Evolutionary conservation across 2,888 invertebrate species (phyloP).

Genomic region (Drosophila nr. medialis): DNA sequence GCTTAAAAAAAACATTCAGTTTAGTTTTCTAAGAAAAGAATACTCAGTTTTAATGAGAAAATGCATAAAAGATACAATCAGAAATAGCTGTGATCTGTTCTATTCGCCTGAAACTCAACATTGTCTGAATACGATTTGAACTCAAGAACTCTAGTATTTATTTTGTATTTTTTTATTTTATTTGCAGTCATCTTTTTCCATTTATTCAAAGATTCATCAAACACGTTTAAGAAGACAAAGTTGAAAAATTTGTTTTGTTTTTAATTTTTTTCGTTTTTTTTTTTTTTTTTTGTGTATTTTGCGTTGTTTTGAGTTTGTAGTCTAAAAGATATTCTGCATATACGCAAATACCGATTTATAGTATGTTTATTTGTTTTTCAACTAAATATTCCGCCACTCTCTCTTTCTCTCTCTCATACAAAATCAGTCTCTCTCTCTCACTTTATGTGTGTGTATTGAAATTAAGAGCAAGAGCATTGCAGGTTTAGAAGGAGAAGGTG

Average conservation of each 20-base stretch:
- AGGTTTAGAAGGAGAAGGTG: not conserved
- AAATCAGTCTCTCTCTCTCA: not conserved
- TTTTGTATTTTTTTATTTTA: constrained; percentile 3
- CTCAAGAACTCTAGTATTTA: not conserved
- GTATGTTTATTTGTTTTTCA: constrained; percentile 65
- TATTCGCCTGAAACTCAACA: not conserved
- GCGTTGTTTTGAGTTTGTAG: constrained; percentile 29
- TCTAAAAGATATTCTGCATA: constrained; percentile 39
- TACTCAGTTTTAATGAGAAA: not conserved
- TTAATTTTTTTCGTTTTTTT: not conserved
- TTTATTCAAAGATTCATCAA: not conserved
- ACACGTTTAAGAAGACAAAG: not conserved
- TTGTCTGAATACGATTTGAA: not conserved
- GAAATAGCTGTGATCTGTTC: not conserved
- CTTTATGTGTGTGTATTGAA: constrained; percentile 35
- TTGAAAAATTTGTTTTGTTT: constrained; percentile 2
- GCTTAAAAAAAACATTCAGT: not conserved
- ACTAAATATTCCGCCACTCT: constrained; percentile 49
- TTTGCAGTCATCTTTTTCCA: not conserved
- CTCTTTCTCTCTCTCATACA: constrained; percentile 1
- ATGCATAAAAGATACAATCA: not conserved
- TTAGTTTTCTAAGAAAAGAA: not conserved
- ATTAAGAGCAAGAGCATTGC: constrained; percentile 53
- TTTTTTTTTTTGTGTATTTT: not conserved
- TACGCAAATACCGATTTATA: constrained; percentile 45